A percentile compares a stretch with the other conserved stretches of the same genome.
These are phyloP conservation scores for Porphyrio hochstetteri DNA, from an alignment of 2,113 vertebrate species.

Conservation along the genomic window DNA sequence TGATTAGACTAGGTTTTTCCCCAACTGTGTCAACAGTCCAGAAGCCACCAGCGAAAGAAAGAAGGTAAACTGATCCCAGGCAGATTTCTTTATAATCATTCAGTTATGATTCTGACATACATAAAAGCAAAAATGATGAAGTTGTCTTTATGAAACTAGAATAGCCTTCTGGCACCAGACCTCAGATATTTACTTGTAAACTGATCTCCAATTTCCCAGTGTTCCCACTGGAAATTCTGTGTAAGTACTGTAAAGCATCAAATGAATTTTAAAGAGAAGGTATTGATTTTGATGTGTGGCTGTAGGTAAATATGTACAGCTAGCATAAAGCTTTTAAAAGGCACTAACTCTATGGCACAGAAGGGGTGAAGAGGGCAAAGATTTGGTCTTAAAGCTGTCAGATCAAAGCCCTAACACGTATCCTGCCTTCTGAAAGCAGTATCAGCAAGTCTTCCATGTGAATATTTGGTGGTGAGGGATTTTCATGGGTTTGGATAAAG, in stretches of 20 bases:
- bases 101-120: background rate
- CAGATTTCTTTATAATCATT: background rate
- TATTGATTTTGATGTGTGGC: background rate
- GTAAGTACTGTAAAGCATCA: background rate
- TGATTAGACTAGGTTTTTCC: background rate
- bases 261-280: constrained; percentile 23
- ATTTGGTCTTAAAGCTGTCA: background rate
- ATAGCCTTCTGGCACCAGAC: background rate
- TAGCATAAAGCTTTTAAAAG: background rate
- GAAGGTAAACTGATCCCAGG: background rate
- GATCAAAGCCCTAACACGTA: background rate
- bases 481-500: background rate
- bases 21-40: background rate
- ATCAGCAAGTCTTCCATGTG: background rate
- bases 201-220: constrained; percentile 21
- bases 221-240: constrained; percentile 24
- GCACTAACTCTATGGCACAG: background rate
- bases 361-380: background rate
- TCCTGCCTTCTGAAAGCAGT: background rate
- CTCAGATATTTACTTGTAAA: constrained; percentile 21
- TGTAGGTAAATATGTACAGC: background rate
- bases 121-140: constrained; percentile 19
- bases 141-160: background rate
- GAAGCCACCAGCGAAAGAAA: background rate
- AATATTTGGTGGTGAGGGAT: background rate